phyloP scores from a whole-genome alignment of 2,797 vertebrate genomes.

The Pygocentrus nattereri region DNA sequence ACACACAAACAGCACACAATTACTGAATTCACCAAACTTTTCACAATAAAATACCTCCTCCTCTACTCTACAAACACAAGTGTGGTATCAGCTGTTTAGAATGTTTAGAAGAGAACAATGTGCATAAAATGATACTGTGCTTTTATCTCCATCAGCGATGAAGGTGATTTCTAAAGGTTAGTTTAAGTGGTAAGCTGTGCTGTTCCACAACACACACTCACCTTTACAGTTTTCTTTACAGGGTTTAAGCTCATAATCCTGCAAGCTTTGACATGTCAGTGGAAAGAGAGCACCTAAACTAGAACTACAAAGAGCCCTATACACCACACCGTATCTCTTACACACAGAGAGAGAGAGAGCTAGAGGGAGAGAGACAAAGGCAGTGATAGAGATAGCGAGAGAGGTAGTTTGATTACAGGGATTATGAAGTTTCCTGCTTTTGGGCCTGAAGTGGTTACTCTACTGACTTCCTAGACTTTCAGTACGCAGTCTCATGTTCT shows the following conservation, averaged over 20 bases:
- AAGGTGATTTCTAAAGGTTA: neutral
- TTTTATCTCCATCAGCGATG: neutral
- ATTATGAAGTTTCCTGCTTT: neutral
- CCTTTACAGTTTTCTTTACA: neutral
- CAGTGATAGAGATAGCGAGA: neutral
- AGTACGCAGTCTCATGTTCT: neutral
- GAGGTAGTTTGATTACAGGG: neutral
- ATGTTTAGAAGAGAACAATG: neutral
- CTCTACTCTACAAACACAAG: too few species aligned
- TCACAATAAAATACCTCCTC: neutral
- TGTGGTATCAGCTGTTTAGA: neutral
- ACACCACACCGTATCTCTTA: neutral
- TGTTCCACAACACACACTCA: neutral
- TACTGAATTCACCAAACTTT: too few species aligned
- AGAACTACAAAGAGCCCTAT: neutral
- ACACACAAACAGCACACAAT: too few species aligned
- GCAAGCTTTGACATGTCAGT: constrained; percentile 15
- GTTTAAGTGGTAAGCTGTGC: neutral
- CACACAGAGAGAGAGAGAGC: neutral
- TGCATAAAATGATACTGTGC: neutral
- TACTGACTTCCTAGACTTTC: neutral
- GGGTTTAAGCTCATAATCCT: neutral
- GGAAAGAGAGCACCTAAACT: neutral
- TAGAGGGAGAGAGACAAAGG: neutral
- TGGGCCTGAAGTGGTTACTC: neutral